A percentile compares a stretch with the other conserved stretches of the same genome.
Evolutionary conservation across 2,113 vertebrate species (phyloP).

Genomic region (Atlantisia rogersi): DNA sequence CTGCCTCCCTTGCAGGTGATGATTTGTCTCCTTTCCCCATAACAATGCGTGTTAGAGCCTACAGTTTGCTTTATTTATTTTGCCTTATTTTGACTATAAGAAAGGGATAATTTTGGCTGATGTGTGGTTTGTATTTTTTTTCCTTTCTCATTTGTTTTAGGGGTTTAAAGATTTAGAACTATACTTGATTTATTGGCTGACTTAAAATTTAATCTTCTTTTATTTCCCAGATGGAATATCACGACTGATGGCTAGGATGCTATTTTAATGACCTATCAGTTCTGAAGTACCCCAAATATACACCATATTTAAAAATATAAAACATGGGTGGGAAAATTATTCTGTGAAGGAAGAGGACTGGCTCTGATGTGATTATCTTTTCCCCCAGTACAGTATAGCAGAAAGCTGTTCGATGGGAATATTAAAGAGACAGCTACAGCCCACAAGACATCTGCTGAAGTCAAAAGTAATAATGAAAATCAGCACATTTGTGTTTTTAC

Average conservation of each 20-base stretch:
- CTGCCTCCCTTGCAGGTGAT: not conserved
- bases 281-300: not conserved
- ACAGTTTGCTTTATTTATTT: not conserved
- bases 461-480: conserved; percentile 15
- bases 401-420: not conserved
- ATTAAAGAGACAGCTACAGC: not conserved
- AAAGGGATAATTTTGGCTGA: not conserved
- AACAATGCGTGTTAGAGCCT: not conserved
- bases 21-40: not conserved
- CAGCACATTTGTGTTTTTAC: not conserved
- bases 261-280: not conserved
- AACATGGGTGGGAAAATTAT: not conserved
- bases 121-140: fast-evolving
- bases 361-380: not conserved
- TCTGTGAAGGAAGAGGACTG: not conserved
- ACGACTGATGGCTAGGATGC: not conserved
- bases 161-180: not conserved
- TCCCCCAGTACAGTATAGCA: not conserved
- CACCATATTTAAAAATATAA: not conserved
- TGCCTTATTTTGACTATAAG: not conserved
- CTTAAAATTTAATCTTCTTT: not conserved
- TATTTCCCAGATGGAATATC: not conserved
- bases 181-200: not conserved
- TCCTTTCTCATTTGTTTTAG: not conserved
- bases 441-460: conserved; percentile 15